Percentiles rank a stretch among this genome's conserved stretches.
These are phyloP conservation scores for Neocrepidodera transversa DNA, from an alignment of 2,888 invertebrate genomes.

Conservation along the genomic window DNA sequence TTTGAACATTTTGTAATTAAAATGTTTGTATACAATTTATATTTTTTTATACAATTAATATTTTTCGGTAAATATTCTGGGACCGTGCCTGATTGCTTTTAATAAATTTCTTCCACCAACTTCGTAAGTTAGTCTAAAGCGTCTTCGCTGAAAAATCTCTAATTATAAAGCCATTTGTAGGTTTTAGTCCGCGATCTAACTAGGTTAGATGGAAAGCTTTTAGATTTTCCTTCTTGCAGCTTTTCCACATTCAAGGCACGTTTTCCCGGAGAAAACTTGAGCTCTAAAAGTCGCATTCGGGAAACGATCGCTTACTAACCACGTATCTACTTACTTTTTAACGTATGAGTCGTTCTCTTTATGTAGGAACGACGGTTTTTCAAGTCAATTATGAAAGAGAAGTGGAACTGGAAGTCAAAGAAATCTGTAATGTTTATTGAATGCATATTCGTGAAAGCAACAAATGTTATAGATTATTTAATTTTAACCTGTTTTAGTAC, in stretches of 20 bases:
- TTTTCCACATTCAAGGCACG: conserved; percentile 45
- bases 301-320: conserved; percentile 46
- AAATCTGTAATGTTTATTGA: too few relatives aligned
- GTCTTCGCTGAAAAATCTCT: conserved; percentile 31
- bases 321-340: conserved; percentile 43
- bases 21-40: too few relatives aligned
- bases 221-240: conserved; percentile 41
- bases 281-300: conserved; percentile 41
- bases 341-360: conserved; percentile 34
- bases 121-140: conserved; percentile 1
- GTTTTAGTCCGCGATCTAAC: conserved; percentile 43
- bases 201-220: conserved; percentile 46
- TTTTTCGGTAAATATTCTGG: too few relatives aligned
- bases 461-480: too few relatives aligned
- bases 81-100: neutral
- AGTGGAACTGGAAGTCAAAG: neutral
- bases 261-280: conserved; percentile 45
- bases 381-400: conserved; percentile 23
- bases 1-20: too few relatives aligned
- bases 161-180: conserved; percentile 43
- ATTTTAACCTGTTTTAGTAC: too few relatives aligned
- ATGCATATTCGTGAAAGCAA: too few relatives aligned
- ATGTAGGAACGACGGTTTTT: conserved; percentile 23
- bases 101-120: neutral
- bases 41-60: too few relatives aligned